Evolutionary conservation across 2,888 invertebrate genomes (phyloP), one percentile per base, ranked within the genome.

Genomic region (Agapetus fuscipes): DNA sequence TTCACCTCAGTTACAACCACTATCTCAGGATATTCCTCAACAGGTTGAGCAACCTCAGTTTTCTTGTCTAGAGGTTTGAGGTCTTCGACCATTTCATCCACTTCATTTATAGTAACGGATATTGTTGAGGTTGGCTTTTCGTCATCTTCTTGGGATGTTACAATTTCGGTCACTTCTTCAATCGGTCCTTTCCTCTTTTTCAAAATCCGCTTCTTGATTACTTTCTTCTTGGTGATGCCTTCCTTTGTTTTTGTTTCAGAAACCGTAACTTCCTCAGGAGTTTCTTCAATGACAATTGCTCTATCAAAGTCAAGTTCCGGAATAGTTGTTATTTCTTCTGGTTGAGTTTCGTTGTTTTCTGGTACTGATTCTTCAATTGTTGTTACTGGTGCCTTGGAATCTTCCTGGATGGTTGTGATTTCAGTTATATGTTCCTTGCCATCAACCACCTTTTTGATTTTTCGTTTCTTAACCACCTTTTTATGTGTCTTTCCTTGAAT

Each of bases 121-220:
- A 28, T n/a, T 6, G 53, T 49, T 3, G 54, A 51, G 39, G 52
- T 49, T 16, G 54, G 53, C 44, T 50, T 45, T 32, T 54, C 52
- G 34, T 51, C 54, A 37, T 58, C 56, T 17, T 52, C 48, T 46
- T 57, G 53, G 27, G 60, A 54, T n/a, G 54, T 54, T 12, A 58
- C 58, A 3, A 41, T 27, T 32, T 4, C 32, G 31, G 5, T 5
- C 28, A 28, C 5, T 28, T 6, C 11, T 28, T 28, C 28, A 28
- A n/a, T 56, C 6, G 54, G 55, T n/a, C 59, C 60, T 36, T 60
- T 52, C n/a, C 51, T 59, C 43, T 58, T 63, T 31, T 56, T 61
- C 3, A 60, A 54, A 9, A 53, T 57, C 48, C 59, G 58, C 11
- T 59, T 53, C 31, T 52, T 55, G 20, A 48, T 44, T 10, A 49